These are phyloP conservation scores for Diachasma alloeum DNA, from an alignment of 1,140 invertebrate species.

Conservation along the genomic window DNA sequence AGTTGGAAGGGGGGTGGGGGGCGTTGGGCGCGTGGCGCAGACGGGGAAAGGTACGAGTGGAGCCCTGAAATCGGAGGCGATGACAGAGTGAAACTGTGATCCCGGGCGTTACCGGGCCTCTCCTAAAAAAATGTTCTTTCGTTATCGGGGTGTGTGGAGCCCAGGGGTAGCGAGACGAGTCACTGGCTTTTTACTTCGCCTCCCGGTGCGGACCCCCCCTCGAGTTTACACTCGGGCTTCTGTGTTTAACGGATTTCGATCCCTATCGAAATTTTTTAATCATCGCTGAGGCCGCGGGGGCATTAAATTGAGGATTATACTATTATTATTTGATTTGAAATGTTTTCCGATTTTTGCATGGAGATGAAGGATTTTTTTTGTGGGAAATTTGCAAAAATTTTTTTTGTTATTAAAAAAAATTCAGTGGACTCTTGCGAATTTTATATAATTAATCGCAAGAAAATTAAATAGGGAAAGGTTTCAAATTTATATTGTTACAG, in stretches of 20 bases:
- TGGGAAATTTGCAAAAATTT: neutral
- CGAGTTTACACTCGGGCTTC: neutral
- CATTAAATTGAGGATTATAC: neutral
- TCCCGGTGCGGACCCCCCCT: neutral
- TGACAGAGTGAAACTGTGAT: constrained; percentile 48
- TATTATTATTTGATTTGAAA: neutral
- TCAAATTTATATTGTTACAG: too few relatives aligned
- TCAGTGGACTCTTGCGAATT: too few relatives aligned
- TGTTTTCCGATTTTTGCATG: neutral
- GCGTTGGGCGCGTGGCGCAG: neutral
- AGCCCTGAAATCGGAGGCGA: constrained; percentile 46
- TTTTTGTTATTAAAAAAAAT: too few relatives aligned
- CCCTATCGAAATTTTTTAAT: constrained; percentile 11
- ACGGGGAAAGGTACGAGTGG: constrained; percentile 32
- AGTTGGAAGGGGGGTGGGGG: neutral
- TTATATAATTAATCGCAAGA: too few relatives aligned
- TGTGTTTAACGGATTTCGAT: constrained; percentile 5
- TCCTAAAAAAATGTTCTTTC: constrained; percentile 29
- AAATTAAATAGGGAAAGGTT: too few relatives aligned
- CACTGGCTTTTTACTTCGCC: neutral
- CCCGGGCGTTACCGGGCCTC: constrained; percentile 27
- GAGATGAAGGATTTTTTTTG: neutral
- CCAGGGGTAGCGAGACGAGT: neutral
- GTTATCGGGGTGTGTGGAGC: constrained; percentile 37
- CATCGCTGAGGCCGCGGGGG: neutral